These are phyloP conservation scores for Parnassius glacialis DNA, from an alignment of 2,888 invertebrate genomes.

Conservation along the genomic window DNA sequence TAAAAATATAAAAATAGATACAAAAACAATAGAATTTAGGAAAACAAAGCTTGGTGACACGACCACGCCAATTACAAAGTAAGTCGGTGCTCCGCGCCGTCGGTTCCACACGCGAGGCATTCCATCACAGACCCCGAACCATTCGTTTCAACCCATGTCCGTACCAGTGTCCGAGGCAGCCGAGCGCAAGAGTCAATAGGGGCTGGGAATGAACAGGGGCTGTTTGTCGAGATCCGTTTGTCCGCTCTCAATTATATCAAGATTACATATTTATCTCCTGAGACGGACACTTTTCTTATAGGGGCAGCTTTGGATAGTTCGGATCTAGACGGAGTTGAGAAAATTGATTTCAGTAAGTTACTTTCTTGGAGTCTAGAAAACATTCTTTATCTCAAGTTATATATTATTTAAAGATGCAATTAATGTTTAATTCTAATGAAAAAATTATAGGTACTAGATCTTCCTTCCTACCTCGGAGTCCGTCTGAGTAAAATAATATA, in stretches of 20 bases:
- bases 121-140: slow-evolving; percentile 23
- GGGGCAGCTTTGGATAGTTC: slow-evolving; percentile 40
- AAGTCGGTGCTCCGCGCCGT: slow-evolving; percentile 19
- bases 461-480: too few species aligned
- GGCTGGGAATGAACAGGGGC: slow-evolving; percentile 54
- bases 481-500: too few species aligned
- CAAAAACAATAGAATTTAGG: neutral
- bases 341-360: neutral
- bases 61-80: slow-evolving; percentile 14
- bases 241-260: slow-evolving; percentile 72
- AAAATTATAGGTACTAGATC: too few species aligned
- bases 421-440: too few species aligned
- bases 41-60: slow-evolving; percentile 5
- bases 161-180: slow-evolving; percentile 31
- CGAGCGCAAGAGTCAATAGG: slow-evolving; percentile 62
- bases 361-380: neutral
- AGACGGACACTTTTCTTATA: slow-evolving; percentile 67
- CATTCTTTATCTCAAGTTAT: too few species aligned
- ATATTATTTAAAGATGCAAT: too few species aligned
- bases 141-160: slow-evolving; percentile 21
- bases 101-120: slow-evolving; percentile 17
- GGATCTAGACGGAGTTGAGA: slow-evolving; percentile 1
- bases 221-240: slow-evolving; percentile 35
- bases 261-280: slow-evolving; percentile 77
- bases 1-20: too few species aligned